Conservation (phyloP, 2,888 invertebrate species). For the Apantesis nais region DNA sequence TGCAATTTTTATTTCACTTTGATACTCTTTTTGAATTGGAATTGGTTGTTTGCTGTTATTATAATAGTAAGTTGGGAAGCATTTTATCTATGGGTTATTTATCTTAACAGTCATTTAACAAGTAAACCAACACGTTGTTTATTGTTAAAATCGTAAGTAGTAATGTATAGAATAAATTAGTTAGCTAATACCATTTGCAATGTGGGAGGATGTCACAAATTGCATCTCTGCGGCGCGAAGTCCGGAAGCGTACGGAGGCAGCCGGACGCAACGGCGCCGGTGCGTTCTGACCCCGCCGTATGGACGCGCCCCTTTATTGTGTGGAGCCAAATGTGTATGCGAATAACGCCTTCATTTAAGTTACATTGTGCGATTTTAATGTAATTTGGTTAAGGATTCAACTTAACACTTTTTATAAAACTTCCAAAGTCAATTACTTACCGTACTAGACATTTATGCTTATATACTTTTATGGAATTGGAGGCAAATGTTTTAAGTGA, state of each 20-base stretch:
- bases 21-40: slow-evolving; percentile 7
- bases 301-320: slow-evolving; percentile 38
- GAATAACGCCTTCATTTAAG: background rate
- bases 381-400: background rate
- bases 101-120: too few species aligned
- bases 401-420: background rate
- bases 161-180: slow-evolving; percentile 23
- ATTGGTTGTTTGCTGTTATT: slow-evolving; percentile 10
- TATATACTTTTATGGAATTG: too few species aligned
- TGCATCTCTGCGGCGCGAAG: slow-evolving; percentile 49
- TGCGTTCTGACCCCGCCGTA: slow-evolving; percentile 42
- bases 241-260: slow-evolving; percentile 52
- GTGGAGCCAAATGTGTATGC: slow-evolving; percentile 8
- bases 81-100: background rate
- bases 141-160: background rate
- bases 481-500: too few species aligned
- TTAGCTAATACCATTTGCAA: slow-evolving; percentile 32
- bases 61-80: background rate
- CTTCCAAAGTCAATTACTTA: too few species aligned
- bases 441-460: too few species aligned
- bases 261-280: slow-evolving; percentile 51
- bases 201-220: slow-evolving; percentile 47
- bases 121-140: background rate
- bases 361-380: background rate
- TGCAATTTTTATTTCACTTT: slow-evolving; percentile 39